Evolutionary conservation across 2,113 vertebrate genomes (phyloP).

Genomic region (Sphaerodactylus townsendi): DNA sequence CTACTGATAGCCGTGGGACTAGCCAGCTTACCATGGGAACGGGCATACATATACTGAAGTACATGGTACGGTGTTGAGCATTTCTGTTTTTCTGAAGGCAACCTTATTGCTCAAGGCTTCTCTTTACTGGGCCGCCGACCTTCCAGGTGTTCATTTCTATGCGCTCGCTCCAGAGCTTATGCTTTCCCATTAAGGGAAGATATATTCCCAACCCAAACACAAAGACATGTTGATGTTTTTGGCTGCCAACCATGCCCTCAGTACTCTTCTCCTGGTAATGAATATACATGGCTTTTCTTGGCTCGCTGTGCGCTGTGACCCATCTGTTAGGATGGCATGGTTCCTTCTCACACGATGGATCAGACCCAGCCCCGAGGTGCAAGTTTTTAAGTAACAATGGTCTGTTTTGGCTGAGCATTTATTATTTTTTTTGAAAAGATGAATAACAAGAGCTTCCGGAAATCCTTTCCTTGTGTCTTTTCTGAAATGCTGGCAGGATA

Average conservation of each 20-base stretch:
- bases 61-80: background rate
- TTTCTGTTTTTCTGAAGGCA: background rate
- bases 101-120: background rate
- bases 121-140: slow-evolving; percentile 36
- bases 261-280: slow-evolving; percentile 45
- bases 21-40: too few relatives aligned
- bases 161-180: slow-evolving; percentile 53
- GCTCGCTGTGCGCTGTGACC: slow-evolving; percentile 51
- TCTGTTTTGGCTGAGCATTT: slow-evolving; percentile 15
- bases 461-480: slow-evolving; percentile 5
- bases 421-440: background rate
- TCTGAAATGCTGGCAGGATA: slow-evolving; percentile 17
- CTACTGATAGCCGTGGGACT: too few relatives aligned
- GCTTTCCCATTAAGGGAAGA: slow-evolving; percentile 51
- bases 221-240: slow-evolving; percentile 63
- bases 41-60: too few relatives aligned
- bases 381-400: slow-evolving; percentile 15
- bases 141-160: slow-evolving; percentile 53
- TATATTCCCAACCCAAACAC: slow-evolving; percentile 64
- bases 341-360: slow-evolving; percentile 66
- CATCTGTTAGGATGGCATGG: slow-evolving; percentile 69
- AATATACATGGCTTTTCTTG: slow-evolving; percentile 68
- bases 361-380: slow-evolving; percentile 39
- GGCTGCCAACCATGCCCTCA: slow-evolving; percentile 67
- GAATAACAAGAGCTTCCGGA: slow-evolving; percentile 44